A percentile compares a stretch with the other conserved stretches of the same genome.
These are phyloP conservation scores for Crambe crambe DNA, from an alignment of 37 sponge, comb jelly and placozoan genomes.

Conservation along the genomic window DNA sequence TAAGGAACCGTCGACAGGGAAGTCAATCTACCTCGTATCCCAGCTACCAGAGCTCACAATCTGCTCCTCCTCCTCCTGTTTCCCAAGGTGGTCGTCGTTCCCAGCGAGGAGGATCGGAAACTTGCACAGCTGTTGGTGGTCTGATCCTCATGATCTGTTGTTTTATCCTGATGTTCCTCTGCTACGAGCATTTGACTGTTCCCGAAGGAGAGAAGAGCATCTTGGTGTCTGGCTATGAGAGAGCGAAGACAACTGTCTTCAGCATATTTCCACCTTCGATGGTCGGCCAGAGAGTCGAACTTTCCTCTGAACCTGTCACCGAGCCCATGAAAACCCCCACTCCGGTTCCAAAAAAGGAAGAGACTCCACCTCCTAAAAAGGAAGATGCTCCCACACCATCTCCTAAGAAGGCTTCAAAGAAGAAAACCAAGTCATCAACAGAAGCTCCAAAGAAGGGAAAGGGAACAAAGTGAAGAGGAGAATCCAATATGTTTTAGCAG, in stretches of 20 bases:
- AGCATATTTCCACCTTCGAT: background rate
- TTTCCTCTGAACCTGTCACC: background rate
- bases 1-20: no score
- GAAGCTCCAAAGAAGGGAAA: background rate
- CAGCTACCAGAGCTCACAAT: no score
- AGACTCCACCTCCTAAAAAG: background rate
- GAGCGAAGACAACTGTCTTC: background rate
- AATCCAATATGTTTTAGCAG: no score
- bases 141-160: conserved; percentile 29
- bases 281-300: background rate
- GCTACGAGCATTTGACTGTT: conserved; percentile 33
- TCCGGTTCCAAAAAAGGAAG: no score
- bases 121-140: background rate
- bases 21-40: no score
- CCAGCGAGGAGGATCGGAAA: background rate
- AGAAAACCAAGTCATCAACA: background rate
- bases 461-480: background rate
- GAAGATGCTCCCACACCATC: conserved; percentile 1
- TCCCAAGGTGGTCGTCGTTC: no score
- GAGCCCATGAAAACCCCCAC: background rate
- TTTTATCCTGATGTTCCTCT: conserved; percentile 28
- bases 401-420: background rate
- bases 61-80: no score
- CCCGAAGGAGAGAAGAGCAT: background rate
- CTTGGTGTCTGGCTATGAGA: background rate